Evolutionary conservation across 2,888 invertebrate species (phyloP), one percentile per base, ranked within the genome.

Genomic region (Acanthosoma haemorrhoidale): DNA sequence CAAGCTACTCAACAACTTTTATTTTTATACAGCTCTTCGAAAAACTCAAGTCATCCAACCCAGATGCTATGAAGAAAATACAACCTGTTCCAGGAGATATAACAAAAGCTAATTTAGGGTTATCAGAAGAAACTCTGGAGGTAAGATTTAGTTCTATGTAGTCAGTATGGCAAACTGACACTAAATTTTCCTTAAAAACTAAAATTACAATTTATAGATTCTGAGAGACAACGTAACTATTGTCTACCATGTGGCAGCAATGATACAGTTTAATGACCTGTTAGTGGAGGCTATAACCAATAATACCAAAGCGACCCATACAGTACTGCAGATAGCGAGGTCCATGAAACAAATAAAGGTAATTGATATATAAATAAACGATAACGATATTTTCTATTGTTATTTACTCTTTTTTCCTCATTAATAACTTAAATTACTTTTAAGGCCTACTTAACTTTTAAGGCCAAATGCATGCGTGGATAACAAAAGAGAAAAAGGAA

Each of bases 231-330:
- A 72, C 4, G 58, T 72, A 6, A 70, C 66, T 11, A 67, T 72
- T 3, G 32, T 72, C 11, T 72, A 67, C 39, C 72, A 72, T 39
- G 68, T 61, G n/a, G 72, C 72, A 32, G 72, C 72, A 6, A 68
- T 70, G 18, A 61, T 72, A 15, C 66, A 61, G 16, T 72, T 72
- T 38, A 43, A 43, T 13, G 72, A 72, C n/a, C 60, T 60, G n/a
- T n/a, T 72, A 3, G 15, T 34, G 1, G 43, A 43, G 5, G 70
- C 72, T 4, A 16, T 70, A 4, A 32, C 4, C 3, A 32, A 34
- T n/a, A 70, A 70, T 36, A 36, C 68, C 13, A 67, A 39, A 31
- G 34, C 60, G 9, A 70, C 70, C 0, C 43, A 67, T 15, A 38
- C 21, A 11, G 25, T 70, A 29, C 59, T 58, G 13, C 51, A 70